Percentiles rank a stretch among this genome's conserved stretches.
Evolutionary conservation across 2,888 invertebrate genomes (phyloP).

Genomic region (Xiphydria camelus): DNA sequence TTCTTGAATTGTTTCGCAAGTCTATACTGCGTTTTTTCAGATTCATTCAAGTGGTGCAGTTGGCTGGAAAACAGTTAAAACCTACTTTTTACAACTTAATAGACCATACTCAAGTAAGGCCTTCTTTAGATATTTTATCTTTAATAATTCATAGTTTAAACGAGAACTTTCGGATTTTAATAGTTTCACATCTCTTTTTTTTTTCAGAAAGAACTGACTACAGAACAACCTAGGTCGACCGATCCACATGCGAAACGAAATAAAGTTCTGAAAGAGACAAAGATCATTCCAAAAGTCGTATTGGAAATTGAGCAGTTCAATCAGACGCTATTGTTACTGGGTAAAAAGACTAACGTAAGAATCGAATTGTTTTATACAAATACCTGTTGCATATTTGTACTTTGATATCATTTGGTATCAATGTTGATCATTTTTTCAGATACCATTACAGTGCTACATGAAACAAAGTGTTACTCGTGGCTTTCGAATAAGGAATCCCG

Average conservation of each 20-base stretch:
- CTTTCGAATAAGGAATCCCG: slow-evolving; percentile 64
- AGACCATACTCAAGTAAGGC: slow-evolving; percentile 62
- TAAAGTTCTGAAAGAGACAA: slow-evolving; percentile 65
- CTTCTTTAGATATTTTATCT: not conserved
- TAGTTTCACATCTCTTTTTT: not conserved
- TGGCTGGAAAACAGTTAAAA: slow-evolving; percentile 65
- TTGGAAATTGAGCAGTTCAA: slow-evolving; percentile 69
- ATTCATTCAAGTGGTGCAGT: slow-evolving; percentile 63
- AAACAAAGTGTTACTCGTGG: slow-evolving; percentile 69
- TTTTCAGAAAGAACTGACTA: slow-evolving; percentile 2
- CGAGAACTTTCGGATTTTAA: not conserved
- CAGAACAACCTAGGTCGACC: slow-evolving; percentile 46
- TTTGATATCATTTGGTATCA: slow-evolving; percentile 6
- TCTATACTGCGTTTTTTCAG: slow-evolving; percentile 44
- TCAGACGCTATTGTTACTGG: slow-evolving; percentile 64
- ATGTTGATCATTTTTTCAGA: slow-evolving; percentile 25
- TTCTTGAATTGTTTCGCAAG: not conserved
- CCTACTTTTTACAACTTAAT: slow-evolving; percentile 64
- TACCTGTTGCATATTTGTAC: too few species aligned
- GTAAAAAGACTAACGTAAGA: slow-evolving; percentile 65
- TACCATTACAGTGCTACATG: slow-evolving; percentile 59
- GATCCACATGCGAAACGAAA: slow-evolving; percentile 57
- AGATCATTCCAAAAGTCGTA: slow-evolving; percentile 68
- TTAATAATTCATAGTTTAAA: not conserved
- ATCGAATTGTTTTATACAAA: too few species aligned